Base-by-base conservation (phyloP, 2,888 invertebrate species). In the Watsonalla binaria region DNA sequence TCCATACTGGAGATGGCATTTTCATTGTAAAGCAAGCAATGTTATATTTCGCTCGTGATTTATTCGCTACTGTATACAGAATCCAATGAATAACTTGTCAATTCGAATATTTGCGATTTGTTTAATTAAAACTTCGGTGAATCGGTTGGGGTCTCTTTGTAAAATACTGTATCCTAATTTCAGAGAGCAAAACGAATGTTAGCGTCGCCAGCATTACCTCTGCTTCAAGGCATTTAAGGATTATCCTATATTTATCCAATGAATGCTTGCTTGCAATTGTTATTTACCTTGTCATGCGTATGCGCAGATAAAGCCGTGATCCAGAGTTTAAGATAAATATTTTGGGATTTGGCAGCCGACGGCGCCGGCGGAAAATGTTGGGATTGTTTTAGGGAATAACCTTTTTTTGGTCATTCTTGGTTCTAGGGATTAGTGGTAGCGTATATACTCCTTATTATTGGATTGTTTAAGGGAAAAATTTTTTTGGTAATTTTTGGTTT, bases 211-310 rank as follows among this genome's bases (percentile, higher is more conserved):
- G 42, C 42, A 39, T 45, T 13, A 46, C 47, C 55, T 60, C 52
- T 64, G 72, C 69, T 55, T 24, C 61, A 65, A 64, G 62, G 42
- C 5, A 42, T 11, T 5, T 11, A 2, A 11, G 42, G 42, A 42
- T 42, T 11, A 42, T 42, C 42, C 42, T 42, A 2, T 8, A 11
- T 42, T 42, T 11, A 11, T 11, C 11, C 42, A 5, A 24, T 24
- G 24, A 24, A 24, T 42, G 11, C 42, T 11, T 42, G 11, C 1
- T 11, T 42, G 11, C 11, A 5, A 11, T 8, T 11, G 11, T 11
- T 42, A 11, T 8, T 42, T 42, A 11, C 5, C 42, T 11, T 42
- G 2, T 11, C 42, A 11, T 8, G 37, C 9, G 42, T 11, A 42
- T 11, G 42, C 42, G 11, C 42, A 42, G 42, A 42, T 42, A 11